Evolutionary conservation across 2,797 vertebrate species (phyloP).

Genomic region (Chloroceryle inda): DNA sequence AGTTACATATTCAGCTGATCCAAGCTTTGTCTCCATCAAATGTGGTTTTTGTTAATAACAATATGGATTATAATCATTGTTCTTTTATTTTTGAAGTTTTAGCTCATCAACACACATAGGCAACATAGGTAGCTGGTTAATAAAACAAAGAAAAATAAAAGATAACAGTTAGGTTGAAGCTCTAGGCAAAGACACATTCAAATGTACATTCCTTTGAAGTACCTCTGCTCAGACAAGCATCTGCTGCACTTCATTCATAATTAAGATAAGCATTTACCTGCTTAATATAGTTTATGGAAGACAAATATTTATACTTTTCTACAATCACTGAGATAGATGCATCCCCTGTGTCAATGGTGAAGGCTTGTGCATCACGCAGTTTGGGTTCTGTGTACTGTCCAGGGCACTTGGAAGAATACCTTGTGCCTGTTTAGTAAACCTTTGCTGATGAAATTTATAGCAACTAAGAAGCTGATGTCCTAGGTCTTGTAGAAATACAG

Average conservation of each 20-base stretch:
- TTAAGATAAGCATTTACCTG: not conserved
- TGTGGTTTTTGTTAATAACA: conserved; percentile 5
- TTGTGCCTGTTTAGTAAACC: not conserved
- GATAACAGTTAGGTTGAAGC: not conserved
- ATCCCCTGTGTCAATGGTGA: not conserved
- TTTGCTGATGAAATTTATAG: not conserved
- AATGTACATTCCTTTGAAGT: not conserved
- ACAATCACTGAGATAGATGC: not conserved
- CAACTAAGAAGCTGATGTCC: not conserved
- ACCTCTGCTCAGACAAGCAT: not conserved
- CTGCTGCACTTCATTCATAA: not conserved
- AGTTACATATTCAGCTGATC: conserved; percentile 2
- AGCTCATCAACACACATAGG: not conserved
- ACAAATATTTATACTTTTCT: not conserved
- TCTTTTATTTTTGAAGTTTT: not conserved
- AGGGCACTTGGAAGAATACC: not conserved
- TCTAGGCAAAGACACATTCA: not conserved
- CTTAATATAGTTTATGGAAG: not conserved
- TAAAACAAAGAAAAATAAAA: not conserved
- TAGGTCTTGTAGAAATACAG: not conserved
- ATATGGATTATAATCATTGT: not conserved
- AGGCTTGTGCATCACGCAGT: not conserved
- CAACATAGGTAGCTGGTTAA: not conserved
- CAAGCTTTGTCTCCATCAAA: conserved; percentile 9
- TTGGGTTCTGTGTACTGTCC: not conserved